A percentile compares a stretch with the other conserved stretches of the same genome.
phyloP scores from a whole-genome alignment of 2,797 vertebrate species.

The Pseudochaenichthys georgianus region DNA sequence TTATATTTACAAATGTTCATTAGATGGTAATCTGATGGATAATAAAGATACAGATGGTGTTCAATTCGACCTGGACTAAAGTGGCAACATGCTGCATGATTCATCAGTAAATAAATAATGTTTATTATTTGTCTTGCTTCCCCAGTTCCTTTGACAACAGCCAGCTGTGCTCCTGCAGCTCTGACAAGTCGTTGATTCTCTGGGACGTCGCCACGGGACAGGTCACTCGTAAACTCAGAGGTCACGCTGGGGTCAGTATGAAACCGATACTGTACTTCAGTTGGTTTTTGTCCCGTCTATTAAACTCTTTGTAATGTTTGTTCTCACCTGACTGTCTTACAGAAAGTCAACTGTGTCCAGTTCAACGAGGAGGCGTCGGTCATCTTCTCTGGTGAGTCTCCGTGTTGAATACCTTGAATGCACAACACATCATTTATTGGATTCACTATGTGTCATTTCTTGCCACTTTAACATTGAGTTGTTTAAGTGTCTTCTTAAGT shows the following conservation, averaged over 20 bases:
- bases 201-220: conserved; percentile 94
- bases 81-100: no score
- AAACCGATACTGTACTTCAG: neutral
- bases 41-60: no score
- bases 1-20: no score
- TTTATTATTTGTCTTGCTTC: neutral
- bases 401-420: neutral
- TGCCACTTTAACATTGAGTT: neutral
- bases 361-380: conserved; percentile 95
- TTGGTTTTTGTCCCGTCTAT: no score
- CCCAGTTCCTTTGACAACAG: conserved; percentile 94
- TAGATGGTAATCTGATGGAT: no score
- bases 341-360: conserved; percentile 95
- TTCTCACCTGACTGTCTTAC: neutral
- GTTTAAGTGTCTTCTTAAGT: neutral
- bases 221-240: conserved; percentile 92
- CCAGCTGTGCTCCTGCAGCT: conserved; percentile 91
- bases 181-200: conserved; percentile 91
- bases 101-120: no score
- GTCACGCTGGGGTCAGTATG: conserved; percentile 91
- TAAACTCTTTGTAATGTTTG: neutral
- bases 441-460: neutral
- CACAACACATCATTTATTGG: neutral
- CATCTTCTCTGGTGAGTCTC: conserved; percentile 90
- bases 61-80: no score